Base-by-base conservation (phyloP, 2,888 invertebrate genomes). In the Caenorhabditis imperialis region DNA sequence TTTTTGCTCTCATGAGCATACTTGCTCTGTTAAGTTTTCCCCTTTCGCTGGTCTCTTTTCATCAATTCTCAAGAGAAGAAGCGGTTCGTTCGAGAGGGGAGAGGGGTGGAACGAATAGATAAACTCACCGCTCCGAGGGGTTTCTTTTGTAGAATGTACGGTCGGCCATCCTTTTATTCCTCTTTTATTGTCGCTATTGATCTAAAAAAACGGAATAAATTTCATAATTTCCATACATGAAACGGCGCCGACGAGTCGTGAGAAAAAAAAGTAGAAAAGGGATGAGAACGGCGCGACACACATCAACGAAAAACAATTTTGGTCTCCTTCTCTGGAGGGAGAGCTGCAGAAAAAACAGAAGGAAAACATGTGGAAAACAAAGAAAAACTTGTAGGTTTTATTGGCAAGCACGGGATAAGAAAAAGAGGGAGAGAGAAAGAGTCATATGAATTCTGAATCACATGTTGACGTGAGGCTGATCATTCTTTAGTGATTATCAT, bases 131-230 rank as follows among this genome's bases (percentile, higher is more conserved):
- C 23, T 73, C 73, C 12, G 73, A 65, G 6, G 73, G 73, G 50
- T 73, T 73, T 22, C 73, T 65, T 50, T 73, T 73, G 55, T 73
- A 63, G 16, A 67, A 37, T 40, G 67, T 42, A 51, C 48, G 62
- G 35, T 71, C 62, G 25, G 23, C 33, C 1, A 54, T 12, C 71
- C 48, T 63, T 16, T 7, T 60, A 14, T 38, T 22, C 27, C 48
- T 38, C 53, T 58, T 55, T 44, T 58, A 54, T 53, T 18, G 20
- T 14, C 5, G 38, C 22, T 30, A 48, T 3, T 18, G 37, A 37
- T 30, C 12, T 22, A 25, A 50, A 6, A n/a, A n/a, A n/a, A n/a
- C n/a, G n/a, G n/a, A n/a, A n/a, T n/a, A n/a, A n/a, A n/a, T n/a
- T n/a, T n/a, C n/a, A n/a, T n/a, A n/a, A n/a, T n/a, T n/a, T n/a